These are phyloP conservation scores for Hesperia comma DNA, from an alignment of 2,888 invertebrate species.

Conservation along the genomic window DNA sequence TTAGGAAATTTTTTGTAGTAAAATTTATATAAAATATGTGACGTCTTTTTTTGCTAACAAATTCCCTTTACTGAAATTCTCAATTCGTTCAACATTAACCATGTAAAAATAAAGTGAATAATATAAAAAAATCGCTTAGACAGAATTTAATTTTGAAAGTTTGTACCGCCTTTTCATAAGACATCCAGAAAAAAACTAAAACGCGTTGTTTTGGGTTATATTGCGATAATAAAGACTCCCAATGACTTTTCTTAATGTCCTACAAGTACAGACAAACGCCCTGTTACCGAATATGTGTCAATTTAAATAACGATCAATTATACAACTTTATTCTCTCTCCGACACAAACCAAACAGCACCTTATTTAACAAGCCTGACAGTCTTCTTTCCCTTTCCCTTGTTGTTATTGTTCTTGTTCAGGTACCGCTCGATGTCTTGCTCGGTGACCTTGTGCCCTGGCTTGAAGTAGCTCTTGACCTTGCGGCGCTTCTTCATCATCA, in stretches of 20 bases:
- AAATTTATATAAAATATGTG: conserved; percentile 23
- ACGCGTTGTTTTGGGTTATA: no score
- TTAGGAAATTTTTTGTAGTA: conserved; percentile 32
- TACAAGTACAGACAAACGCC: no score
- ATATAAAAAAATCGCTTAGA: no score
- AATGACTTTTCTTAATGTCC: no score
- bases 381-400: conserved; percentile 39
- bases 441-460: conserved; percentile 81
- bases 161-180: no score
- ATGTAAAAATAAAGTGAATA: no score
- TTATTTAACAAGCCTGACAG: conserved; percentile 19
- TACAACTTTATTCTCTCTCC: neutral
- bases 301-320: no score
- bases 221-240: no score
- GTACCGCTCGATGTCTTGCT: conserved; percentile 74
- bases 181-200: no score
- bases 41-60: neutral
- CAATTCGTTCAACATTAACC: no score
- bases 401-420: conserved; percentile 44
- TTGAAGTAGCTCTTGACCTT: conserved; percentile 89
- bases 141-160: no score
- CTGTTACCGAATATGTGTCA: no score
- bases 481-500: conserved; percentile 86
- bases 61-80: neutral
- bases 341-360: neutral